Evolutionary conservation across 2,797 vertebrate species (phyloP).

Genomic region (Lepus townsendii): DNA sequence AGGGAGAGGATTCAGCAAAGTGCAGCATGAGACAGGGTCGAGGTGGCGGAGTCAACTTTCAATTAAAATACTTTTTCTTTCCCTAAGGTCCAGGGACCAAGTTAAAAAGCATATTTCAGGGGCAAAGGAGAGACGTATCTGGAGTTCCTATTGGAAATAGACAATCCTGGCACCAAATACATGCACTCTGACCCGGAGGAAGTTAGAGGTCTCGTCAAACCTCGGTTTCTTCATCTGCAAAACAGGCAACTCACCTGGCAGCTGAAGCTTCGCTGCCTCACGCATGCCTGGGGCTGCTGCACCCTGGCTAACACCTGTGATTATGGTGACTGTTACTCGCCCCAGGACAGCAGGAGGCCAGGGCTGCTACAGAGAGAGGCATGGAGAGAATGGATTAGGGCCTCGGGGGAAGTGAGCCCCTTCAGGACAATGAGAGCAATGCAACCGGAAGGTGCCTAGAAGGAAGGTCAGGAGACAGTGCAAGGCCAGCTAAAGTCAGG

Average conservation of each 20-base stretch:
- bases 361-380: neutral
- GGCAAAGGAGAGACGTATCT: neutral
- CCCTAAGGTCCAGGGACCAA: neutral
- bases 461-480: neutral
- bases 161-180: neutral
- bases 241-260: neutral
- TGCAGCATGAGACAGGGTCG: neutral
- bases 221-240: neutral
- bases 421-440: neutral
- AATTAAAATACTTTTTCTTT: neutral
- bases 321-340: neutral
- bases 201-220: neutral
- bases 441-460: neutral
- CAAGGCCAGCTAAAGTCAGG: neutral
- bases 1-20: neutral
- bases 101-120: neutral
- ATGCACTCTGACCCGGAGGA: neutral
- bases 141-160: neutral
- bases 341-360: slow-evolving; percentile 38
- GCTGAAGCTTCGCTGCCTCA: fast-evolving
- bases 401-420: neutral
- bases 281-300: neutral
- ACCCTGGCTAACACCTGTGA: neutral
- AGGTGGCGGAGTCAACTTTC: neutral
- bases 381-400: neutral